phyloP scores from a whole-genome alignment of 2,888 invertebrate species.

The Pemphredon lugubris region DNA sequence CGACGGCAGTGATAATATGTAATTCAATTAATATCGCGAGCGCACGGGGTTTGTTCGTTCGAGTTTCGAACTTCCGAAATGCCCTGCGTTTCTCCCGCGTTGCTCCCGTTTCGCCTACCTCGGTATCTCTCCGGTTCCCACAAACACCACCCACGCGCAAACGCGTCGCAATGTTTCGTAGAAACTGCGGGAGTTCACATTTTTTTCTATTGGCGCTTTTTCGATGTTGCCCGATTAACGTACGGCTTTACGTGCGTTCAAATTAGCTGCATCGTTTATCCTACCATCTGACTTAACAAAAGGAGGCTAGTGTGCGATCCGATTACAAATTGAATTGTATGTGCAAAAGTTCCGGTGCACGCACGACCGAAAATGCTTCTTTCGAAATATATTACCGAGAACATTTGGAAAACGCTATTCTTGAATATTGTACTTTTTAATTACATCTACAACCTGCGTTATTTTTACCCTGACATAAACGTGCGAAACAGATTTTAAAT shows the following conservation, averaged over 20 bases:
- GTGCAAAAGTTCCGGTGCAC: too few relatives aligned
- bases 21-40: constrained; percentile 65
- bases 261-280: too few relatives aligned
- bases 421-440: too few relatives aligned
- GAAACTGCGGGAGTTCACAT: constrained; percentile 17
- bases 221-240: neutral
- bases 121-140: constrained; percentile 10
- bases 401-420: too few relatives aligned
- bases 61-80: constrained; percentile 40
- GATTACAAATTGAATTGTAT: too few relatives aligned
- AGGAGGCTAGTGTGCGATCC: too few relatives aligned
- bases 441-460: too few relatives aligned
- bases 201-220: constrained; percentile 4
- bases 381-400: too few relatives aligned
- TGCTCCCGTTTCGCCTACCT: neutral
- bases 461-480: too few relatives aligned
- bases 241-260: neutral
- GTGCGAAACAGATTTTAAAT: too few relatives aligned
- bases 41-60: constrained; percentile 48
- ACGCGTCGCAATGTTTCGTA: neutral
- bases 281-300: too few relatives aligned
- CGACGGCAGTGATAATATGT: constrained; percentile 64
- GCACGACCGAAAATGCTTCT: too few relatives aligned
- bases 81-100: constrained; percentile 7
- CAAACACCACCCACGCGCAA: neutral